Percentiles rank a stretch among this genome's conserved stretches.
phyloP scores from a whole-genome alignment of 1,140 invertebrate species.

The Venturia canescens region DNA sequence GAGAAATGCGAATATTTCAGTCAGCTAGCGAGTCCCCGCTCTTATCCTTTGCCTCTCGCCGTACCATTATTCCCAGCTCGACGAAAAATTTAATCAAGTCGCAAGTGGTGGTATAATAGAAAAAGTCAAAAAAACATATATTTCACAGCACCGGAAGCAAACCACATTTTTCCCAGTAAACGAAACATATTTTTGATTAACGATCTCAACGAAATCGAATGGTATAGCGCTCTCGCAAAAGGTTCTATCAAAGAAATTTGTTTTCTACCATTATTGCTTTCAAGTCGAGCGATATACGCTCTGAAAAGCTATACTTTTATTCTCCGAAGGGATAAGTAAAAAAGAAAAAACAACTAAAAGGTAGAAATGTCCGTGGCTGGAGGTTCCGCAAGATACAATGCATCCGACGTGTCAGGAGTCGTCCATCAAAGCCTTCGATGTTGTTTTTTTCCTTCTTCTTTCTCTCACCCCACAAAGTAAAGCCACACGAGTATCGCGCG shows the following conservation, averaged over 20 bases:
- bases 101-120: slow-evolving; percentile 1
- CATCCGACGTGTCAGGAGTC: neutral
- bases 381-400: neutral
- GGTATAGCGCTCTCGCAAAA: too few relatives aligned
- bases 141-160: too few relatives aligned
- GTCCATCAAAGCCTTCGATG: neutral
- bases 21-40: neutral
- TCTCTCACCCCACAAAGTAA: neutral
- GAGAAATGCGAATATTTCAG: slow-evolving; percentile 31
- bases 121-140: slow-evolving; percentile 8
- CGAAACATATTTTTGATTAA: neutral
- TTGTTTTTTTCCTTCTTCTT: neutral
- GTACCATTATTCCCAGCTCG: slow-evolving; percentile 14
- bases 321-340: neutral
- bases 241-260: too few relatives aligned
- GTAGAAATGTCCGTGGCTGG: neutral
- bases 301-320: too few relatives aligned
- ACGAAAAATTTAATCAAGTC: slow-evolving; percentile 43
- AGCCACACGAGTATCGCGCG: neutral
- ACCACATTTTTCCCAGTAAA: neutral
- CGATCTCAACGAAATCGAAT: neutral
- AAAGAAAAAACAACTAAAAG: neutral
- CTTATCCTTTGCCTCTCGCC: neutral
- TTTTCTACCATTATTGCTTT: too few relatives aligned
- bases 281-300: too few relatives aligned